Evolutionary conservation across 1,140 invertebrate species (phyloP), one percentile per base, ranked within the genome.

Genomic region (Brachionus koreanus): DNA sequence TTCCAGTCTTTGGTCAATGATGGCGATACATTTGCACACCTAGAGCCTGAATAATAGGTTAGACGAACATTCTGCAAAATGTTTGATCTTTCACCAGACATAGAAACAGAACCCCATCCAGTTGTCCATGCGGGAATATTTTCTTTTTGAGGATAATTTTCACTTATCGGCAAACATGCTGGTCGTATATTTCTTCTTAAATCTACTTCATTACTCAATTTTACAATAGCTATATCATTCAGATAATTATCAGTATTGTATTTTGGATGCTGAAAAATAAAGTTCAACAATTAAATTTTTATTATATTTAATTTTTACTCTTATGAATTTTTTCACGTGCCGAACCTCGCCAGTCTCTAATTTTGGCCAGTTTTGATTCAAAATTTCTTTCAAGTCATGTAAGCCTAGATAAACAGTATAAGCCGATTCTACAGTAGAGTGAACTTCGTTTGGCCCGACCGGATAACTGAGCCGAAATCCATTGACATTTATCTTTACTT

Each of bases 211-310:
- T 19, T 49, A 33, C 9, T 10, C 7, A 76, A 16, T 13, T 76
- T 76, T 13, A 76, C 49, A 33, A 76, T 49, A 7, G 25, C 43
- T 35, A 76, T 76, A 35, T 76, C 74, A 46, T 76, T 76, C 43
- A 76, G 12, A 46, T 52, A 57, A 49, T 52, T 49, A 9, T 49
- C 74, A 35, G 25, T 49, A 49, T 76, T 19, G 19, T 76, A 76
- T 9, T 46, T 33, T 5, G 74, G 74, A 35, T 76, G 74, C 74
- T 76, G 16, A 76, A 46, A 13, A 49, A n/a, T 13, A 33, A 33
- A 16, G n/a, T n/a, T n/a, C n/a, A 46, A 46, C 5, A 16, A 46
- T n/a, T 23, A 37, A 25, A 5, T 25, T 75, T 16, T 3, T 46
- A 74, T 7, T 74, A 37, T 35, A 35, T 19, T 74, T 3, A 74